These are phyloP conservation scores for Choreutis nemorana DNA, from an alignment of 2,888 invertebrate genomes.

Conservation along the genomic window DNA sequence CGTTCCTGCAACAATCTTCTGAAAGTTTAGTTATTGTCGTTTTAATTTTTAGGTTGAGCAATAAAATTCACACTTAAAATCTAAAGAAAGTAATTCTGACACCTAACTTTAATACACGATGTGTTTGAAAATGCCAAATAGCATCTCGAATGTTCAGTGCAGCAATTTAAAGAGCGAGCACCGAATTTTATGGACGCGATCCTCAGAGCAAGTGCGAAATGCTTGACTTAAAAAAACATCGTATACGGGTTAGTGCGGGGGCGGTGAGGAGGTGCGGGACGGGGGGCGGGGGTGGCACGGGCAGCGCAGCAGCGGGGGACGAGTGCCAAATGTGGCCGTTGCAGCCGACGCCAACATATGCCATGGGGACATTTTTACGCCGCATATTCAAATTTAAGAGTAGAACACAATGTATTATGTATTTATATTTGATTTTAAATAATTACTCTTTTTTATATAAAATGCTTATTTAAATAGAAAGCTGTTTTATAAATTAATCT, in stretches of 20 bases:
- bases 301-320: constrained; percentile 1
- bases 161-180: no score
- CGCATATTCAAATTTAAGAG: constrained; percentile 1
- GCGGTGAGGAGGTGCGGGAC: constrained; percentile 3
- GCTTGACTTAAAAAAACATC: no score
- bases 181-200: no score
- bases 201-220: no score
- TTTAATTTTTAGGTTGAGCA: no score
- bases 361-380: constrained; percentile 3
- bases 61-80: no score
- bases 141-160: no score
- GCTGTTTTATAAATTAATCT: background rate
- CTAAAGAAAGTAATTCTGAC: no score
- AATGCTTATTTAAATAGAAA: background rate
- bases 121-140: no score
- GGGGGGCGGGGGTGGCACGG: constrained; percentile 1
- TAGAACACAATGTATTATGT: background rate
- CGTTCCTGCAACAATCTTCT: no score
- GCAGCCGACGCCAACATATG: constrained; percentile 1
- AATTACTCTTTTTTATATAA: background rate
- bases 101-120: no score
- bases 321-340: constrained; percentile 4
- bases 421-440: background rate
- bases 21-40: no score
- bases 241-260: constrained; percentile 4